Base-by-base conservation (phyloP, 2,797 vertebrate species). In the Triplophysa yarkandensis region DNA sequence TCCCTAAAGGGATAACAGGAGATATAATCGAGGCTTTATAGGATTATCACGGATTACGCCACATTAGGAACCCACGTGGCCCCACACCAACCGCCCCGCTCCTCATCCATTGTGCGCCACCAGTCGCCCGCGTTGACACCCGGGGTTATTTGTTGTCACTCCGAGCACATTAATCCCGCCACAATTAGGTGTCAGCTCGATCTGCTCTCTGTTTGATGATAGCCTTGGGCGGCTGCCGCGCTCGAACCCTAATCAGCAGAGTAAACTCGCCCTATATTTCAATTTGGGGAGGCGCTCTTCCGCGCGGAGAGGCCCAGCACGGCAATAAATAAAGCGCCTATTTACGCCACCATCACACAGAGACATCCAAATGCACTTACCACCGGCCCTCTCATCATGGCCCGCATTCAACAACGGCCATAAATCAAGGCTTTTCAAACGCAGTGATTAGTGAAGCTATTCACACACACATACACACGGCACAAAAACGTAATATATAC, bases 201-300 rank as follows among this genome's bases (percentile, higher is more conserved):
- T 88, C 90, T 93, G 94, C 93, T 94, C 75, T 95, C 95, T 95
- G 41, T 71, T 91, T 92, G 79, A 95, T 95, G 95, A 98, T 96
- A 94, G 96, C 96, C 96, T 95, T 93, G 95, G 96, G 96, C 95
- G 92, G 72, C 76, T 90, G 68, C 91, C 92, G 85, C 95, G 94
- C 95, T 94, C 94, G 93, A 95, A 93, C 94, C 89, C 95, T 98
- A 98, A 99, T 99, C 97, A 98, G 95, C 94, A 98, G 96, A 94
- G 96, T 98, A 98, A 98, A 98, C 96, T 98, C 96, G 39, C 95
- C 95, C 96, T 98, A 98, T 98, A 98, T 98, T 99, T 99, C 96
- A 98, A 98, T 98, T 99, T 99, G 94, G 94, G 94, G 94, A 94
- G 94, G 94, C 93, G 93, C 95, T 97, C 94, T 98, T 98, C 96